Evolutionary conservation across 2,888 invertebrate species (phyloP).

Genomic region (Panzeria rudis): DNA sequence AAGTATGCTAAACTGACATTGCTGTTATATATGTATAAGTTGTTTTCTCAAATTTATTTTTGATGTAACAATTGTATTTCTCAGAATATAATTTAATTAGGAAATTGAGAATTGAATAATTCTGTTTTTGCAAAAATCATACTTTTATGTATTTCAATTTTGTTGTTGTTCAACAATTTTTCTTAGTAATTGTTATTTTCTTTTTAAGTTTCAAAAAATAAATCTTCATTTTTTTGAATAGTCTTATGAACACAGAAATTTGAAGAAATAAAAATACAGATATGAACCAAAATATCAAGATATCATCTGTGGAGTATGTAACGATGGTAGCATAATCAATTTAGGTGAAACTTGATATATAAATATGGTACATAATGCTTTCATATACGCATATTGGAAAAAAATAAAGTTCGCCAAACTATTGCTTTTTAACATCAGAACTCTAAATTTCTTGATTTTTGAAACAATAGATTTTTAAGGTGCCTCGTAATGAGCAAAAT

Average conservation of each 20-base stretch:
- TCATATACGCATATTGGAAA: background rate
- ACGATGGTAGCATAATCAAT: constrained; percentile 12
- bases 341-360: background rate
- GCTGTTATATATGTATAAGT: too few species aligned
- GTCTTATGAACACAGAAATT: constrained; percentile 28
- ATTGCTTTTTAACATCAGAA: background rate
- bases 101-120: background rate
- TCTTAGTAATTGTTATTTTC: constrained; percentile 33
- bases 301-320: background rate
- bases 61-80: too few species aligned
- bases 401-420: background rate
- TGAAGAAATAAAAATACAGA: background rate
- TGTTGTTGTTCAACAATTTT: background rate
- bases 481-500: background rate
- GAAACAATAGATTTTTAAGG: background rate
- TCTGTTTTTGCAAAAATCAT: background rate
- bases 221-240: constrained; percentile 46
- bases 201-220: constrained; percentile 50
- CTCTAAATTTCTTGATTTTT: background rate
- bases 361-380: background rate
- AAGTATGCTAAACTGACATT: too few species aligned
- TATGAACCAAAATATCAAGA: background rate
- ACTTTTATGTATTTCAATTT: background rate
- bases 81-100: constrained; percentile 1
- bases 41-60: too few species aligned